Base-by-base conservation (phyloP, 2,113 vertebrate species). In the Nothocercus julius region DNA sequence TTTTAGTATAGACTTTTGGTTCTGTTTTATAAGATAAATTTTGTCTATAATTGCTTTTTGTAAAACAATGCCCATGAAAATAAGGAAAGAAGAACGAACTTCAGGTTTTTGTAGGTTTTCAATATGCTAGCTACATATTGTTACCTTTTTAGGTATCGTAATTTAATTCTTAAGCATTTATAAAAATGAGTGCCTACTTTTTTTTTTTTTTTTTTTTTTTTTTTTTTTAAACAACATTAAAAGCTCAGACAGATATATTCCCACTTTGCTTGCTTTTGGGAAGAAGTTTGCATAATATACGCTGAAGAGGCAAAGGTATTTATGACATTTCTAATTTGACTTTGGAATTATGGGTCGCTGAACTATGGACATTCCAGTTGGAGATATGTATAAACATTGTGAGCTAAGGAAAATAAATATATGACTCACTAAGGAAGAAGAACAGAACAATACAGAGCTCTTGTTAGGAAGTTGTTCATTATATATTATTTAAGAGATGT, bases 401-500 rank as follows among this genome's bases (percentile, higher is more conserved):
- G 11, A 63, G 36, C 44, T 66, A 87, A 66, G n/a, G 15, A 25
- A 91, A 27, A 15, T 44, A 19, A 89, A 85, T 87, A 92, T 70
- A 61, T 0, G 0, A 90, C 12, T 75, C 42, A 74, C 51, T 84
- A 75, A 62, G 63, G 21, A 85, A 89, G 72, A 87, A 36, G 53
- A n/a, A 44, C 7, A 72, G 25, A 86, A 88, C 40, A 88, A 28
- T 56, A 58, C 9, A 81, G 45, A 88, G 20, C 4, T 80, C 54
- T 85, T 93, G 72, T 90, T 82, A 58, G 78, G 49, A 75, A 68
- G 36, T 20, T 95, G 20, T 66, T 95, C 15, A 24, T 9, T 58
- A 54, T 90, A 80, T 82, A 85, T 74, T 83, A 80, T 82, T 91
- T 82, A 95, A 82, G 19, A 95, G 2, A 20, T 30, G 82, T 89